Percentiles rank a stretch among this genome's conserved stretches.
Evolutionary conservation across 2,888 invertebrate genomes (phyloP).

Genomic region (Philereme transversata): DNA sequence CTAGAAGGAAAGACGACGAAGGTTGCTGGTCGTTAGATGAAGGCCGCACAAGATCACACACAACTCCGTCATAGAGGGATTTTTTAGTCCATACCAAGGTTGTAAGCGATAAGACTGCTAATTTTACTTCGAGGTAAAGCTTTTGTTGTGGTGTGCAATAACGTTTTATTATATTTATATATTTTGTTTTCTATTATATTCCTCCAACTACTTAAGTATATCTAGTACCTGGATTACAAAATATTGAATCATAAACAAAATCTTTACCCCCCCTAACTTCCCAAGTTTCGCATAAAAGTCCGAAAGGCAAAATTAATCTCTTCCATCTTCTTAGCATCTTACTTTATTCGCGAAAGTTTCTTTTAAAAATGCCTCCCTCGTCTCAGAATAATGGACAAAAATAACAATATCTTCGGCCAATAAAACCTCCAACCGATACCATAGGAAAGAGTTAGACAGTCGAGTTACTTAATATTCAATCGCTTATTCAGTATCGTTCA

Average conservation of each 20-base stretch:
- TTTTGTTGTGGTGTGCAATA: too few relatives aligned
- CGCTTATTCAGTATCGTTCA: too few relatives aligned
- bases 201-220: too few relatives aligned
- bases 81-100: too few relatives aligned
- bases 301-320: slow-evolving; percentile 26
- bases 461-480: slow-evolving; percentile 1
- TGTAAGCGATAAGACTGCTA: too few relatives aligned
- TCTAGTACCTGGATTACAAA: not conserved
- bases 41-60: too few relatives aligned
- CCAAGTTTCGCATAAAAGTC: slow-evolving; percentile 10
- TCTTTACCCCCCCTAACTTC: not conserved
- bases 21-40: too few relatives aligned
- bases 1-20: too few relatives aligned
- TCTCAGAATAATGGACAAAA: slow-evolving; percentile 32
- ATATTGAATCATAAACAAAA: slow-evolving; percentile 6
- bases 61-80: too few relatives aligned
- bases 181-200: too few relatives aligned
- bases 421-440: slow-evolving; percentile 23
- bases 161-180: too few relatives aligned
- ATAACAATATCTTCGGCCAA: slow-evolving; percentile 35
- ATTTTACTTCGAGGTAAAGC: too few relatives aligned
- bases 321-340: slow-evolving; percentile 19
- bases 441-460: slow-evolving; percentile 5
- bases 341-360: slow-evolving; percentile 31
- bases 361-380: slow-evolving; percentile 30